These are phyloP conservation scores for Parochlus steinenii DNA, from an alignment of 2,888 invertebrate genomes.

Conservation along the genomic window DNA sequence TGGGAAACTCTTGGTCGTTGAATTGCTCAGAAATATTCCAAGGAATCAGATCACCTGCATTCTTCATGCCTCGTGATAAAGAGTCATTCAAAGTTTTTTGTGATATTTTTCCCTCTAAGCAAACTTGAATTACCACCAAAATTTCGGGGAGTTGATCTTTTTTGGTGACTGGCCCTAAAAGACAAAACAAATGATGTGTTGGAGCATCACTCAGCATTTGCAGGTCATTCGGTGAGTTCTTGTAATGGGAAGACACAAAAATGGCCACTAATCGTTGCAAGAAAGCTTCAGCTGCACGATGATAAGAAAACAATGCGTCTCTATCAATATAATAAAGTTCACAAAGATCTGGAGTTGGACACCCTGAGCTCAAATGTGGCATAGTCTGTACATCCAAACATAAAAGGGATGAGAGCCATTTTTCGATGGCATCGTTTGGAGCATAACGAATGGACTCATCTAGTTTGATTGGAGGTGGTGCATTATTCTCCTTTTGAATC, in stretches of 20 bases:
- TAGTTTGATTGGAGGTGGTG: slow-evolving; percentile 50
- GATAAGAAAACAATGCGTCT: slow-evolving; percentile 93
- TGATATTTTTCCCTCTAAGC: slow-evolving; percentile 57
- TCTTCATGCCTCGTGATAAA: slow-evolving; percentile 71
- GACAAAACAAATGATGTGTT: slow-evolving; percentile 90
- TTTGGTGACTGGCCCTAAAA: slow-evolving; percentile 71
- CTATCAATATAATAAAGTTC: slow-evolving; percentile 75
- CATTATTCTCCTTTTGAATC: slow-evolving; percentile 45
- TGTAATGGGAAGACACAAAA: slow-evolving; percentile 96
- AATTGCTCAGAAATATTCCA: slow-evolving; percentile 97
- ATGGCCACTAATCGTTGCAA: slow-evolving; percentile 82
- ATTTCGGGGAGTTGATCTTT: slow-evolving; percentile 73
- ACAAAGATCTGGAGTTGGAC: slow-evolving; percentile 78
- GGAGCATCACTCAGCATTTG: slow-evolving; percentile 98
- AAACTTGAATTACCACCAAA: slow-evolving; percentile 78
- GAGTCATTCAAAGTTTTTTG: slow-evolving; percentile 52
- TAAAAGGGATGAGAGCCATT: slow-evolving; percentile 78
- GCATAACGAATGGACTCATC: slow-evolving; percentile 93
- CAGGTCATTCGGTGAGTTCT: slow-evolving; percentile 97
- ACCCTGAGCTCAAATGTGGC: slow-evolving; percentile 49
- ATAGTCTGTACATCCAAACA: slow-evolving; percentile 73
- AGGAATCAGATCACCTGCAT: slow-evolving; percentile 93
- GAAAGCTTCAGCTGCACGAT: slow-evolving; percentile 83
- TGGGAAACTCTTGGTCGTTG: slow-evolving; percentile 85
- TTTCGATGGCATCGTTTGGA: slow-evolving; percentile 69